Percentiles rank a stretch among this genome's conserved stretches.
Conservation (phyloP, 64 coral and sea anemone genomes). For the Actinia tenebrosa region DNA sequence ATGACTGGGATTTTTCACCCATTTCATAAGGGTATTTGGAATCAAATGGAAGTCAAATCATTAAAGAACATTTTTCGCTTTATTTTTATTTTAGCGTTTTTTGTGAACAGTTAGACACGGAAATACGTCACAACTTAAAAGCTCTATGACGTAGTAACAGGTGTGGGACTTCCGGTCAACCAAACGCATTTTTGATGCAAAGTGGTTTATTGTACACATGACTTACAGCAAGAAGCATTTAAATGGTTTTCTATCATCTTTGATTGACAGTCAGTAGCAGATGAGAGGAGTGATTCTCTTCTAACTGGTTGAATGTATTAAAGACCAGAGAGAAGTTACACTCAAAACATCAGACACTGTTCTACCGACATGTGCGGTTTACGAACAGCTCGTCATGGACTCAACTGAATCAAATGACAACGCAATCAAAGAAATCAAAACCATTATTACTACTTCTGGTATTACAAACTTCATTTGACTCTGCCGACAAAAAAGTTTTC, state of each 20-base stretch:
- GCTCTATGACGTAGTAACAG: too few relatives aligned
- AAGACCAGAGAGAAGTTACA: slow-evolving; percentile 30
- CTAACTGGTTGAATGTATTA: slow-evolving; percentile 33
- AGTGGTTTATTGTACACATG: neutral
- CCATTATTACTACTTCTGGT: neutral
- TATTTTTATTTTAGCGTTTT: too few relatives aligned
- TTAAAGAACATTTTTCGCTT: too few relatives aligned
- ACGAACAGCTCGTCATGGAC: slow-evolving; percentile 39
- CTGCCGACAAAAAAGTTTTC: too few relatives aligned
- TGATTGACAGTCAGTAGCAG: neutral
- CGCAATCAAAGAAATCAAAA: neutral
- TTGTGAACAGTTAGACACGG: too few relatives aligned
- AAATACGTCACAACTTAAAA: too few relatives aligned
- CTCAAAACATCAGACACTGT: slow-evolving; percentile 17
- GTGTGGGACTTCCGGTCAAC: too few relatives aligned
- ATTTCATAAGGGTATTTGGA: neutral
- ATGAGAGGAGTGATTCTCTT: neutral
- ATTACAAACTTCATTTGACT: neutral
- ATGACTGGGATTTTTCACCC: too few relatives aligned
- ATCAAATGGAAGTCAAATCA: neutral
- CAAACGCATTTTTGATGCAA: too few relatives aligned
- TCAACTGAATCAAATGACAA: neutral
- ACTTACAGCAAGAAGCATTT: neutral
- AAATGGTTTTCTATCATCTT: neutral
- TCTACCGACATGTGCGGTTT: slow-evolving; percentile 32